Evolutionary conservation across 2,113 vertebrate genomes (phyloP).

Genomic region (Crocuta crocuta): DNA sequence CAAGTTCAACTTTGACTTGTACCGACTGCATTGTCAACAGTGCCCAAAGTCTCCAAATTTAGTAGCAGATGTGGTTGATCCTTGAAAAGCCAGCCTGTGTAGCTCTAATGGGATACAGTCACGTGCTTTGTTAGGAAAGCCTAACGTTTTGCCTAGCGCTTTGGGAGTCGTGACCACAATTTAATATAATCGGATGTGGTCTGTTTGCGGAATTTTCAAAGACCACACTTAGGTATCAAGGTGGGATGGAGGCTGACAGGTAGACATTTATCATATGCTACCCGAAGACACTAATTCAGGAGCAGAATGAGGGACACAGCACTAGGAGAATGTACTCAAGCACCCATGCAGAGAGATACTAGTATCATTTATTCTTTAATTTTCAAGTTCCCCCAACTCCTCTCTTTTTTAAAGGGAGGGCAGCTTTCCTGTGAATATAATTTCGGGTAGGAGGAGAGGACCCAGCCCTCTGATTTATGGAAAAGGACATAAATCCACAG

Average conservation of each 20-base stretch:
- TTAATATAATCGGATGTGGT: neutral
- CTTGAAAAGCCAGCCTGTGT: neutral
- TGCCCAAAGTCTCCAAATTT: neutral
- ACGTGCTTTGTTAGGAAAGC: neutral
- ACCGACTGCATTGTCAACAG: neutral
- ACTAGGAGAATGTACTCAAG: neutral
- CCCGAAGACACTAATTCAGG: neutral
- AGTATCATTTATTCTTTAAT: neutral
- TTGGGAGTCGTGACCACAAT: neutral
- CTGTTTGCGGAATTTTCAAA: conserved; percentile 1
- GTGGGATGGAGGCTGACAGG: neutral
- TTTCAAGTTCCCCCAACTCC: neutral
- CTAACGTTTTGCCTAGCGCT: neutral
- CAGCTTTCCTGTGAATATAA: neutral
- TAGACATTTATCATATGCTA: neutral
- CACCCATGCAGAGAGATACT: neutral
- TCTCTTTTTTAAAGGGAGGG: neutral
- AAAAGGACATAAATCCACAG: neutral
- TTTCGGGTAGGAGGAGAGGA: conserved; percentile 12
- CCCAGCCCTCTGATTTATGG: conserved; percentile 29
- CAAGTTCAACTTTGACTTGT: neutral
- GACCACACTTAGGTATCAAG: neutral
- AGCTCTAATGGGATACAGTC: neutral
- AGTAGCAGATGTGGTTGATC: neutral
- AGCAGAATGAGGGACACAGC: neutral